phyloP scores from a whole-genome alignment of 2,797 vertebrate genomes.

The Phoeniculus purpureus region DNA sequence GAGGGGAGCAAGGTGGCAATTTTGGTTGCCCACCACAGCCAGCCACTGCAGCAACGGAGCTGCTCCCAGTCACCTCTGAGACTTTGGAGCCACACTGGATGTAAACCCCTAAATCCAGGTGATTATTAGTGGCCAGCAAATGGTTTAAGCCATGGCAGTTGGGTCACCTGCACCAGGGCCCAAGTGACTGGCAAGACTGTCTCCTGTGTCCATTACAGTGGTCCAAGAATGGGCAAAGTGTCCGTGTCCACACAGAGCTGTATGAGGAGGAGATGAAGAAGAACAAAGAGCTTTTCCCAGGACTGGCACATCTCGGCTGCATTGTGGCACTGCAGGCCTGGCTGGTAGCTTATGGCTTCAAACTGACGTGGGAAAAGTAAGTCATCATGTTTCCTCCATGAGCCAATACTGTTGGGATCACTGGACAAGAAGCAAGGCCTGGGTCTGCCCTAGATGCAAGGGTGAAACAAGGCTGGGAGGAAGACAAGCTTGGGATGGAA shows the following conservation, averaged over 20 bases:
- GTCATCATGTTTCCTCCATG: background rate
- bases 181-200: background rate
- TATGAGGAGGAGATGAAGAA: constrained; percentile 19
- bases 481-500: background rate
- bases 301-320: background rate
- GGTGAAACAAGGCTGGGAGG: background rate
- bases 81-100: background rate
- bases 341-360: constrained; percentile 4
- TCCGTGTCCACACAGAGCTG: background rate
- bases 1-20: background rate
- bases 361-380: background rate
- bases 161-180: background rate
- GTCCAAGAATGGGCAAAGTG: background rate
- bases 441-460: fast-evolving
- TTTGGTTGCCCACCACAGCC: no score
- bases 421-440: fast-evolving
- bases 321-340: background rate
- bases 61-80: background rate
- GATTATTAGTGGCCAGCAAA: background rate
- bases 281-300: background rate
- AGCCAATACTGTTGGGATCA: fast-evolving
- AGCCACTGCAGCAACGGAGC: background rate
- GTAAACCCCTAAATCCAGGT: background rate
- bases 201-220: background rate
- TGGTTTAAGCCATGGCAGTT: background rate